Evolutionary conservation across 2,888 invertebrate genomes (phyloP).

Genomic region (Koerneria pararmatus): DNA sequence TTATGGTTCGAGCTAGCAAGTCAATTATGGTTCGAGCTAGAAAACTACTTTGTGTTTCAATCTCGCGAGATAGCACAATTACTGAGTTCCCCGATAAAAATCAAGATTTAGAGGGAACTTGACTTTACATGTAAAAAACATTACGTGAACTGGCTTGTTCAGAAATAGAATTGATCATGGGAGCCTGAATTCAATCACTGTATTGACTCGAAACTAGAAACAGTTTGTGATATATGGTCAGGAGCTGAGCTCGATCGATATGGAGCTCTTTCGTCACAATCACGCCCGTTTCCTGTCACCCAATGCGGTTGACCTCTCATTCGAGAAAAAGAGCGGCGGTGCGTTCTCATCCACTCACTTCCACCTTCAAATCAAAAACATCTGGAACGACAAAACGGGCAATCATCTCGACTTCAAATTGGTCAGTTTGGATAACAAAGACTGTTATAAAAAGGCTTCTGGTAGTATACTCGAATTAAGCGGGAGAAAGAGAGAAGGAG

Average conservation of each 20-base stretch:
- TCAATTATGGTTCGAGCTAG: no score
- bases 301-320: constrained; percentile 42
- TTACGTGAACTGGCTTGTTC: not conserved
- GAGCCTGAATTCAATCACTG: not conserved
- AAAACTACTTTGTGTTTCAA: no score
- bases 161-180: no score
- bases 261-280: constrained; percentile 58
- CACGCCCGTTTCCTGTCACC: constrained; percentile 57
- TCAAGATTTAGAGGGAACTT: no score
- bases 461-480: not conserved
- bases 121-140: not conserved
- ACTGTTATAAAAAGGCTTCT: not conserved
- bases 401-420: constrained; percentile 33
- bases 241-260: constrained; percentile 56
- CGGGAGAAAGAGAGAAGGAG: no score
- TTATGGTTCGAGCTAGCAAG: no score
- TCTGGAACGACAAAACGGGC: constrained; percentile 36
- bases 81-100: no score
- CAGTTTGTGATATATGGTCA: no score
- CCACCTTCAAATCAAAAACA: constrained; percentile 30
- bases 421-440: constrained; percentile 30
- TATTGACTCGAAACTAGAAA: not conserved
- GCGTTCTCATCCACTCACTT: constrained; percentile 42
- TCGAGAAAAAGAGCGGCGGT: constrained; percentile 21
- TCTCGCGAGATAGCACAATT: no score